Evolutionary conservation across 2,888 invertebrate species (phyloP).

Genomic region (Habrosyne pyritoides): DNA sequence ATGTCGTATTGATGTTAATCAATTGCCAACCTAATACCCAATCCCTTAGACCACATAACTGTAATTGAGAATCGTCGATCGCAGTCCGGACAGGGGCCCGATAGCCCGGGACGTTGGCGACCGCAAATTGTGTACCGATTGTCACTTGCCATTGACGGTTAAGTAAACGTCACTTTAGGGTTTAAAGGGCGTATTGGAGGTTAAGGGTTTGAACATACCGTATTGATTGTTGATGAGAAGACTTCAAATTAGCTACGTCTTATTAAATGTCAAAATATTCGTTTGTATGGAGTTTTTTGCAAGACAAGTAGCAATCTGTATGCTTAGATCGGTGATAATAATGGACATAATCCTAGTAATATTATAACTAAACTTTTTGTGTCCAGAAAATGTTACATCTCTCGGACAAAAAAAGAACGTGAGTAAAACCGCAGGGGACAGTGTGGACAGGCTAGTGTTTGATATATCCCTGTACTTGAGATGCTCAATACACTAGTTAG

Average conservation of each 20-base stretch:
- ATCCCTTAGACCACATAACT: background rate
- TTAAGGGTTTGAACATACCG: constrained; percentile 1
- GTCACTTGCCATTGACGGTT: constrained; percentile 30
- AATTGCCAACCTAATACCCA: background rate
- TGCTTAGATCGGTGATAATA: too few species aligned
- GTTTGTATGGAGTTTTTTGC: too few species aligned
- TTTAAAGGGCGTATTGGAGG: background rate
- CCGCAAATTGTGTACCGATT: constrained; percentile 44
- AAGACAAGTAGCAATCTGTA: too few species aligned
- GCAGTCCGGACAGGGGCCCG: constrained; percentile 27
- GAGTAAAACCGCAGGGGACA: too few species aligned
- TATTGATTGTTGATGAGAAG: background rate
- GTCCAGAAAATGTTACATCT: too few species aligned
- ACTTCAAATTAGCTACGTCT: background rate
- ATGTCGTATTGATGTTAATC: background rate
- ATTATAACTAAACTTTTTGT: too few species aligned
- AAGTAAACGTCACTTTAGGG: constrained; percentile 3
- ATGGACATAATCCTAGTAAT: too few species aligned
- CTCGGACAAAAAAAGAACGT: too few species aligned
- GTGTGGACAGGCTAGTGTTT: too few species aligned
- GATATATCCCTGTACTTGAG: too few species aligned
- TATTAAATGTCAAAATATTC: too few species aligned
- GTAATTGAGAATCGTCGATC: background rate
- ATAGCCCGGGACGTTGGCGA: constrained; percentile 26
- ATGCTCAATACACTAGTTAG: too few species aligned